Percentiles rank a stretch among this genome's conserved stretches.
These are phyloP conservation scores for Gallinago paraguaiae DNA, from an alignment of 2,113 vertebrate species.

Conservation along the genomic window DNA sequence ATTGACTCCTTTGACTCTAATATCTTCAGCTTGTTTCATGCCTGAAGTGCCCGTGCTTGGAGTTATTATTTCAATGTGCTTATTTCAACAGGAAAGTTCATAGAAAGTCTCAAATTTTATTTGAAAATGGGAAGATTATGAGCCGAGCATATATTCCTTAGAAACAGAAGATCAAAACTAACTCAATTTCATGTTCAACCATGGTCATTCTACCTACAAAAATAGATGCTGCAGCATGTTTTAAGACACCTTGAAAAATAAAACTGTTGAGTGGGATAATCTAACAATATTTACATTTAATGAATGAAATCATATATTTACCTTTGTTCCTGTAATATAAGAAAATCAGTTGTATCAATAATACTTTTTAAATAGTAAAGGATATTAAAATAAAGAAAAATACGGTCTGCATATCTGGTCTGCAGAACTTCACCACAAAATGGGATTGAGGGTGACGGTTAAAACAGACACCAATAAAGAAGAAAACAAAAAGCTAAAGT, in stretches of 20 bases:
- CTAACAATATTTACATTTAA: neutral
- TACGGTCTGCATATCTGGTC: neutral
- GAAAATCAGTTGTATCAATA: neutral
- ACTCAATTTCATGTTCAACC: neutral
- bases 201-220: neutral
- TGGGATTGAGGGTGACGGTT: neutral
- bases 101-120: neutral
- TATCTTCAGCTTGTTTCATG: neutral
- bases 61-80: neutral
- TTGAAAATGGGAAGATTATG: neutral
- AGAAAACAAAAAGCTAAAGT: neutral
- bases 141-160: neutral
- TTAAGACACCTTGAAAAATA: neutral
- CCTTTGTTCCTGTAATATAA: neutral
- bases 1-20: neutral
- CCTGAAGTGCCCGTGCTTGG: neutral
- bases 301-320: neutral
- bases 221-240: neutral
- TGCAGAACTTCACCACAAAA: neutral
- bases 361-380: neutral
- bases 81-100: neutral
- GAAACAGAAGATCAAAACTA: neutral
- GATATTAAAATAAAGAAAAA: neutral
- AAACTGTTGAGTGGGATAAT: neutral
- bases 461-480: neutral